Percentiles rank a stretch among this genome's conserved stretches.
These are phyloP conservation scores for Lanistes nyassanus DNA, from an alignment of 1,140 invertebrate genomes.

Conservation along the genomic window DNA sequence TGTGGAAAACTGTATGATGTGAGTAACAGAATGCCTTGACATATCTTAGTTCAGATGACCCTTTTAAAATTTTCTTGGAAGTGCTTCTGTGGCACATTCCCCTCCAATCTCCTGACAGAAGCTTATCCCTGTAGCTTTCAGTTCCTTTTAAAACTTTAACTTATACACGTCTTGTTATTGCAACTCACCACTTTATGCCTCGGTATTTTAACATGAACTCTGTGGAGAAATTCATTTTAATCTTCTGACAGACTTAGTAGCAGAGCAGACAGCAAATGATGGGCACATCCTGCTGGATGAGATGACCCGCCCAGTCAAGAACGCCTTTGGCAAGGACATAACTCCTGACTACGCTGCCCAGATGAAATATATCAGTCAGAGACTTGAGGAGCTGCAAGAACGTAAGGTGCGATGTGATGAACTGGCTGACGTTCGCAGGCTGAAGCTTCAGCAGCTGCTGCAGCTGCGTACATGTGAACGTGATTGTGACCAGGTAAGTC, in stretches of 20 bases:
- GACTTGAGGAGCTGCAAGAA: conserved; percentile 70
- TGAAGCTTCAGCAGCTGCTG: conserved; percentile 79
- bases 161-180: too few relatives aligned
- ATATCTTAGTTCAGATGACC: too few relatives aligned
- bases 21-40: too few relatives aligned
- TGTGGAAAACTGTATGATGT: too few relatives aligned
- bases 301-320: conserved; percentile 82
- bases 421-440: conserved; percentile 74
- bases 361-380: conserved; percentile 77
- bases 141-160: too few relatives aligned
- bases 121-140: too few relatives aligned
- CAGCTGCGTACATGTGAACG: conserved; percentile 80
- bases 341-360: conserved; percentile 78
- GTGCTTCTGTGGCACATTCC: too few relatives aligned
- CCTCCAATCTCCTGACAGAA: too few relatives aligned
- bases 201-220: background rate
- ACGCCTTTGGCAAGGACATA: conserved; percentile 80
- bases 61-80: too few relatives aligned
- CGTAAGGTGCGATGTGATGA: conserved; percentile 64
- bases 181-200: too few relatives aligned
- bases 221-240: too few relatives aligned
- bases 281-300: conserved; percentile 83
- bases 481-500: conserved; percentile 75
- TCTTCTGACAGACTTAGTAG: conserved; percentile 48
- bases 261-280: conserved; percentile 69